Evolutionary conservation across 2,888 invertebrate species (phyloP).

Genomic region (Ariolimax columbianus): DNA sequence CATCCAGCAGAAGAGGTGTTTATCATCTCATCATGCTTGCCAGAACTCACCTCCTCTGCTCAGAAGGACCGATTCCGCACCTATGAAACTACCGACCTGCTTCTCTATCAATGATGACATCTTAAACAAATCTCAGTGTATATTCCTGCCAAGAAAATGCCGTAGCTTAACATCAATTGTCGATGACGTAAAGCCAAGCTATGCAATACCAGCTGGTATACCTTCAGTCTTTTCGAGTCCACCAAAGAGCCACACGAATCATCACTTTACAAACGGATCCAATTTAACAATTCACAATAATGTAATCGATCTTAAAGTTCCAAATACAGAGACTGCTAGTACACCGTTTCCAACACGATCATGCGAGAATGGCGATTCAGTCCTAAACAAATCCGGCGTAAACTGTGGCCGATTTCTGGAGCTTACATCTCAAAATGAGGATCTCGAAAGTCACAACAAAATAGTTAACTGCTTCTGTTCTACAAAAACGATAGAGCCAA

Average conservation of each 20-base stretch:
- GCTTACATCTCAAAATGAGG: neutral
- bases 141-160: neutral
- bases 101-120: neutral
- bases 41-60: neutral
- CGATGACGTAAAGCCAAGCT: too few species aligned
- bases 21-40: neutral
- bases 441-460: too few species aligned
- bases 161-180: neutral
- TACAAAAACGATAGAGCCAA: neutral
- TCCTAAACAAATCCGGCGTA: neutral
- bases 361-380: neutral
- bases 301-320: neutral
- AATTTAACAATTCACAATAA: too few species aligned
- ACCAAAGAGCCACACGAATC: too few species aligned
- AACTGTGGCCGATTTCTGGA: neutral
- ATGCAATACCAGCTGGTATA: too few species aligned
- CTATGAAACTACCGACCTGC: neutral
- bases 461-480: neutral
- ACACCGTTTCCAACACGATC: neutral
- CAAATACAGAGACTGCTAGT: neutral
- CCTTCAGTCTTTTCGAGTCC: too few species aligned
- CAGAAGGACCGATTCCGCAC: neutral
- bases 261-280: too few species aligned
- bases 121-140: neutral
- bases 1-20: neutral